phyloP scores from a whole-genome alignment of 2,888 invertebrate species.

The Plusia festucae region DNA sequence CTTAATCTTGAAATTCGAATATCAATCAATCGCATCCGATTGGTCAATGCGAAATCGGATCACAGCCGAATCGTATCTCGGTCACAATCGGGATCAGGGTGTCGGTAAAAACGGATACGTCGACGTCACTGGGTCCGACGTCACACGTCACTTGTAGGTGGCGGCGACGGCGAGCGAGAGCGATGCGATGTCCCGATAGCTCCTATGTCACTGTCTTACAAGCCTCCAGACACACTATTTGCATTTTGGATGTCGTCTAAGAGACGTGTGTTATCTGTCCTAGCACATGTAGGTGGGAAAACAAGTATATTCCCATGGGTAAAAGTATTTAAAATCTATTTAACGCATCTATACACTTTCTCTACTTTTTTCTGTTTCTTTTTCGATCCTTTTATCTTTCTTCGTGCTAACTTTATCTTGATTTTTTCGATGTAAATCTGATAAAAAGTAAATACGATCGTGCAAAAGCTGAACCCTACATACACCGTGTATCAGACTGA shows the following conservation, averaged over 20 bases:
- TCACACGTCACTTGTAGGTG: constrained; percentile 58
- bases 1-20: constrained; percentile 67
- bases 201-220: constrained; percentile 71
- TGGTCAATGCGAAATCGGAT: constrained; percentile 75
- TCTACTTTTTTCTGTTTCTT: constrained; percentile 36
- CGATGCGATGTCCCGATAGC: constrained; percentile 73
- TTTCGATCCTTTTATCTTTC: constrained; percentile 25
- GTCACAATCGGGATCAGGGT: constrained; percentile 79
- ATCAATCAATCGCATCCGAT: constrained; percentile 70
- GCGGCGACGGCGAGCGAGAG: constrained; percentile 51
- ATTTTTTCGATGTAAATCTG: constrained; percentile 5
- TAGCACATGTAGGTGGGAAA: constrained; percentile 58
- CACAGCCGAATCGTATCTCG: constrained; percentile 76
- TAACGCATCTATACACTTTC: constrained; percentile 43
- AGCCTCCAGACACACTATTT: constrained; percentile 76
- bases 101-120: constrained; percentile 61
- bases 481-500: neutral
- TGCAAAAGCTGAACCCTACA: neutral
- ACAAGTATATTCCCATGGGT: constrained; percentile 60
- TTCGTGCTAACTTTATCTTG: constrained; percentile 29
- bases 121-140: constrained; percentile 59
- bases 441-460: constrained; percentile 2
- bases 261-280: constrained; percentile 68
- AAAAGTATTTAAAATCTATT: constrained; percentile 49
- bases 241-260: constrained; percentile 74